phyloP scores from a whole-genome alignment of 2,888 invertebrate species.

The Drosophila anomalata region DNA sequence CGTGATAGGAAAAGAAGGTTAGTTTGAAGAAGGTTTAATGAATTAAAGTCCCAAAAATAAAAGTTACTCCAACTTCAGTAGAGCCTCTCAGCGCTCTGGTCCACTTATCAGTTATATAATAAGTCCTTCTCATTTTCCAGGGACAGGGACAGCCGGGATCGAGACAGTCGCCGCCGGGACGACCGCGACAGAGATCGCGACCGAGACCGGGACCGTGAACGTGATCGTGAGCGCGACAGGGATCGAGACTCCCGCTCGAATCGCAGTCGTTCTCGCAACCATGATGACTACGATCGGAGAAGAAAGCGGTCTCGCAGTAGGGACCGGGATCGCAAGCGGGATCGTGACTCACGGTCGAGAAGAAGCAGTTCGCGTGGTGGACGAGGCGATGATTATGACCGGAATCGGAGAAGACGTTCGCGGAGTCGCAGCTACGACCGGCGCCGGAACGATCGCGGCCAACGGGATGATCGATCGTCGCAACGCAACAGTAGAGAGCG shows the following conservation, averaged over 20 bases:
- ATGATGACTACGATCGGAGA: conserved; percentile 79
- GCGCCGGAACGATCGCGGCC: conserved; percentile 84
- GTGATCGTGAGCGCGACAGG: conserved; percentile 80
- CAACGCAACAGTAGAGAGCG: conserved; percentile 83
- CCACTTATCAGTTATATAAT: not conserved
- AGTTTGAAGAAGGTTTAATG: not conserved
- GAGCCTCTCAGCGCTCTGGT: not conserved
- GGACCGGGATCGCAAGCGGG: conserved; percentile 74
- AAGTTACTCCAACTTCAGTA: no score
- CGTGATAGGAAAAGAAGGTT: conserved; percentile 74
- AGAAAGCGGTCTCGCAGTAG: conserved; percentile 70
- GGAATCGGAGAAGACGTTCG: conserved; percentile 73
- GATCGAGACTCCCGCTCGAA: conserved; percentile 85
- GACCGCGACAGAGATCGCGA: conserved; percentile 82
- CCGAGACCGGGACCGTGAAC: conserved; percentile 72
- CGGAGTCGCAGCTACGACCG: conserved; percentile 77
- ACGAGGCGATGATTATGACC: conserved; percentile 80
- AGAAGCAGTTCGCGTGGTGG: conserved; percentile 83
- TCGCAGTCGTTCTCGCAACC: conserved; percentile 84
- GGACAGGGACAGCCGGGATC: conserved; percentile 52
- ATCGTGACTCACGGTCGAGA: conserved; percentile 85
- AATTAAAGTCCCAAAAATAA: no score
- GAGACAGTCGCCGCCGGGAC: conserved; percentile 53
- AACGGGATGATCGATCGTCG: conserved; percentile 59
- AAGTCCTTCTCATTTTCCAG: conserved; percentile 4